A percentile compares a stretch with the other conserved stretches of the same genome.
Conservation (phyloP, 2,113 vertebrate species). For the Paramormyrops kingsleyae region DNA sequence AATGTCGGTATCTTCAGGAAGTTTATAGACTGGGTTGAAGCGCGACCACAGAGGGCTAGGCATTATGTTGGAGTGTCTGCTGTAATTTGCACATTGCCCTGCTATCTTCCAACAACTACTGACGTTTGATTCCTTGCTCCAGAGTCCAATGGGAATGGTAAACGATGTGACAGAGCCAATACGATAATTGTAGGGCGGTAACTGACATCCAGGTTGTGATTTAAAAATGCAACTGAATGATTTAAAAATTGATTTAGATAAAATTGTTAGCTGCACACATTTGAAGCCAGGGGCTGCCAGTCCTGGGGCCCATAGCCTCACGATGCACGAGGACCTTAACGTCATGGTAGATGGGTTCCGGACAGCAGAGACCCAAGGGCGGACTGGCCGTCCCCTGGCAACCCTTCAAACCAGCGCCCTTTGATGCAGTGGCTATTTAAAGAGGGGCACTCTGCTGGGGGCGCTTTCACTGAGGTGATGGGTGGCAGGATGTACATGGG, state of each 20-base stretch:
- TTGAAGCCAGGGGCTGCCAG: not conserved
- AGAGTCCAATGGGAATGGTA: not conserved
- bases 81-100: not conserved
- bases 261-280: not conserved
- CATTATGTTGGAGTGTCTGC: not conserved
- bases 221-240: not conserved
- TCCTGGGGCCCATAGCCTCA: not conserved
- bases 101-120: not conserved
- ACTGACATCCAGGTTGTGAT: not conserved
- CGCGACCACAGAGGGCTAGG: too few species aligned
- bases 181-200: not conserved
- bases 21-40: not conserved
- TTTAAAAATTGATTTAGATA: not conserved
- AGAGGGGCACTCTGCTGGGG: not conserved
- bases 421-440: not conserved
- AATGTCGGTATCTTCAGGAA: not conserved
- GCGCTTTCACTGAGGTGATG: not conserved
- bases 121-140: not conserved
- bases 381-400: not conserved
- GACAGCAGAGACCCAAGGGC: not conserved
- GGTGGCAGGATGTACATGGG: not conserved
- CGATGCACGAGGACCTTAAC: not conserved
- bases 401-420: not conserved
- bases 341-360: not conserved
- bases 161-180: not conserved